Evolutionary conservation across 2,113 vertebrate species (phyloP), one percentile per base, ranked within the genome.

Genomic region (Pelecanoides urinatrix): DNA sequence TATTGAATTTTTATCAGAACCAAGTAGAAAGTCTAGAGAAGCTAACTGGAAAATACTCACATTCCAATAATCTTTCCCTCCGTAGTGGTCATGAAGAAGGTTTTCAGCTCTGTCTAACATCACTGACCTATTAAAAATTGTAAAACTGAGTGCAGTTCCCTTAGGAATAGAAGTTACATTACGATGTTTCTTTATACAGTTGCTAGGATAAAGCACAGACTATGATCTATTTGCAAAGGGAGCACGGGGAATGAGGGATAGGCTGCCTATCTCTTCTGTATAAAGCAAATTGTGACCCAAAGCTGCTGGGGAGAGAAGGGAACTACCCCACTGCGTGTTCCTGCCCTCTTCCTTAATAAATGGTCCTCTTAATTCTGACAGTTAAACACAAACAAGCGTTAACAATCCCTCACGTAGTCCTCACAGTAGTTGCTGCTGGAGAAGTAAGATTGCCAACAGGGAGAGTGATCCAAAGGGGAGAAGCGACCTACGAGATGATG

Each of bases 31-130:
- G 73, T 70, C 47, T 87, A 65, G 34, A 83, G 52, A 82, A 30
- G 58, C 62, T 26, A 10, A 63, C 42, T 29, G 29, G 50, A 85
- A 45, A 73, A 89, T 97, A 99, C 99, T 99, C 98, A 99, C 99
- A 90, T 99, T 98, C 99, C 99, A 99, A 96, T 99, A 99, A 94
- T 99, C 99, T 95, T 98, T 99, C 40, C 99, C 99, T 75, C 99
- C 99, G 20, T 99, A 99, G 95, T 99, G 99, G 96, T 99, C 99
- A 55, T 99, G 99, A 25, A 99, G 99, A 45, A 99, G 98, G 56
- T 99, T 99, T 97, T 99, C 99, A 20, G 99, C 99, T 98, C 99
- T 98, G 98, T 99, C 99, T 72, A 99, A 92, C 99, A 99, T 99
- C 95, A 99, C 98, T 56, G 99, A 99, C 97, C 99, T 99, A 72